Evolutionary conservation across 2,113 vertebrate genomes (phyloP).

Genomic region (Mandrillus leucophaeus): DNA sequence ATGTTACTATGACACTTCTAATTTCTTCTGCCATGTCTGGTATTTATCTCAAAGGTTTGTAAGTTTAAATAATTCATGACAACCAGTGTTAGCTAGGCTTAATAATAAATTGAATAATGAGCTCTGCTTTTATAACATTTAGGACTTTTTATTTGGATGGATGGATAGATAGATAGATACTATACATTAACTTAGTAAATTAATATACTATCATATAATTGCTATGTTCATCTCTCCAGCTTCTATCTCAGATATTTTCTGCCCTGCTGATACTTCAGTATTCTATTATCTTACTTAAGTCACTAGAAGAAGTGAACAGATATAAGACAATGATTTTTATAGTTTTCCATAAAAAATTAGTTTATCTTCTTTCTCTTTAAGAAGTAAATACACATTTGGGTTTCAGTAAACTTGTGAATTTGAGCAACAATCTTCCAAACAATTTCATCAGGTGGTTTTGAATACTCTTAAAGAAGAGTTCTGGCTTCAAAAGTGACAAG

Average conservation of each 20-base stretch:
- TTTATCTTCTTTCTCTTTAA: background rate
- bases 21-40: background rate
- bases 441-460: background rate
- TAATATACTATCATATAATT: background rate
- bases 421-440: background rate
- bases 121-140: background rate
- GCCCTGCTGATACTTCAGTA: background rate
- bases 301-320: background rate
- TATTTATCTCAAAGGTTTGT: background rate
- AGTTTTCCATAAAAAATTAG: background rate
- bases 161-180: background rate
- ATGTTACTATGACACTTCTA: background rate
- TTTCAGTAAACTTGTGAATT: background rate
- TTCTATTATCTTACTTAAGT: background rate
- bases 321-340: background rate
- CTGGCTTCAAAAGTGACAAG: background rate
- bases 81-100: background rate
- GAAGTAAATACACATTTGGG: background rate
- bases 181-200: background rate
- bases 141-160: background rate
- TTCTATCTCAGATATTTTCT: background rate
- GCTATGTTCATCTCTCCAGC: background rate
- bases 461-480: background rate
- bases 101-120: background rate
- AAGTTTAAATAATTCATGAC: background rate